Evolutionary conservation across 1,140 invertebrate species (phyloP).

Genomic region (Diabrotica virgifera): DNA sequence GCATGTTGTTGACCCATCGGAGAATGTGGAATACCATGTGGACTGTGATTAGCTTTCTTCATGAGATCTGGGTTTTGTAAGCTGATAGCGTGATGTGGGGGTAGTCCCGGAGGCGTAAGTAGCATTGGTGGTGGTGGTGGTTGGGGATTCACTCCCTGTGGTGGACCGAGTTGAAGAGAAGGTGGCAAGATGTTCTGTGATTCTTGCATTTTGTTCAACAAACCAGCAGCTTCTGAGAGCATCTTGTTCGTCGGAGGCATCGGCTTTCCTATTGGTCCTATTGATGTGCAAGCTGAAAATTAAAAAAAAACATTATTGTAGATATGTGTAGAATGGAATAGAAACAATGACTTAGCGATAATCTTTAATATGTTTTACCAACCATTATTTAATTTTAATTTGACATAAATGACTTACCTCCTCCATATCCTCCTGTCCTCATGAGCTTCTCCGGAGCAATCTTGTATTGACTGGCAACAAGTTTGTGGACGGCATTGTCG

Average conservation of each 20-base stretch:
- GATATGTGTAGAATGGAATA: not conserved
- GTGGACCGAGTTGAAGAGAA: conserved; percentile 52
- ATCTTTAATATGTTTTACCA: not conserved
- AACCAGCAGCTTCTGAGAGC: conserved; percentile 65
- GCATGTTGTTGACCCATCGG: conserved; percentile 62
- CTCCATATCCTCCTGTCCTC: conserved; percentile 89
- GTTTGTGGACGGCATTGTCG: conserved; percentile 93
- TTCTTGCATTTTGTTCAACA: conserved; percentile 71
- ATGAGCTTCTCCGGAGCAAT: conserved; percentile 94
- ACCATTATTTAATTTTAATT: not conserved
- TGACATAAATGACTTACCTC: conserved; percentile 47
- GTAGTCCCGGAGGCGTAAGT: conserved; percentile 61
- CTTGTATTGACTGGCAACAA: conserved; percentile 96
- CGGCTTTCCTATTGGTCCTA: conserved; percentile 68
- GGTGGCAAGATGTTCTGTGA: conserved; percentile 55
- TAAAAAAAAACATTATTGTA: conserved; percentile 5
- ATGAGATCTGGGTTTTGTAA: conserved; percentile 54
- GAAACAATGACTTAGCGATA: not conserved
- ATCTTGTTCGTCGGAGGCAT: conserved; percentile 75
- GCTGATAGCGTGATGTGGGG: conserved; percentile 61
- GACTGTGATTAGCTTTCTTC: conserved; percentile 54
- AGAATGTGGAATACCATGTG: conserved; percentile 56
- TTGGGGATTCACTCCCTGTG: conserved; percentile 40
- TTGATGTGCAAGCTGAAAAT: conserved; percentile 62
- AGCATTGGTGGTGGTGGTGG: conserved; percentile 59